Base-by-base conservation (phyloP, 2,888 invertebrate genomes). In the Patella caerulea region DNA sequence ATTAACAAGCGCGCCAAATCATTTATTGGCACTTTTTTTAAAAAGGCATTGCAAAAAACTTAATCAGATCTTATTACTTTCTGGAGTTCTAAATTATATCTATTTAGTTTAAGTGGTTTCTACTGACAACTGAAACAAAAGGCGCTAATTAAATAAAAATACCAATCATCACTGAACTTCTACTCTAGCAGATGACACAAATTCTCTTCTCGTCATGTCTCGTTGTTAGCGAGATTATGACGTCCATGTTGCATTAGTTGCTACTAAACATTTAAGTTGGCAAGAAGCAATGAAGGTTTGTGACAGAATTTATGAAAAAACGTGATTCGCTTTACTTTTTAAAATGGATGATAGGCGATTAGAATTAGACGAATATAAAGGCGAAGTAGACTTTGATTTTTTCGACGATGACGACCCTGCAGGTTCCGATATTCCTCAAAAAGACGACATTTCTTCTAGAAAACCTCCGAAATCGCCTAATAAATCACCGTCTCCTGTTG, bases 381-480 rank as follows among this genome's bases (percentile, higher is more conserved):
- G 74, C 19, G 75, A 80, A 34, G 84, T 86, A 29, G 87, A 88
- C 78, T 88, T 86, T 81, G 86, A 87, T 76, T 88, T 88, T 74
- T 88, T 88, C 73, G 86, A 86, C 34, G 83, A 85, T 65, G 65
- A 65, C 19, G 24, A 24, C 24, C 45, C 45, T 45, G 55, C 84
- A 84, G 15, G 80, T 85, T 53, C 75, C 73, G 76, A 54, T 15
- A 71, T 14, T n/a, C 53, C 19, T 34, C 72, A 81, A 29, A 76
- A 74, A 34, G 69, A 79, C 29, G 76, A 77, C 45, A 71, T 54
- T 73, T 78, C 34, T 73, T 78, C 24, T 73, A 74, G 76, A 72
- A 19, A 76, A 75, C 69, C 76, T 71, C 75, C 69, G 70, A 76
- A 79, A 72, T 34, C 74, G 59, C 72, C 71, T 7, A 70, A 73